These are phyloP conservation scores for Dermolepida albohirtum DNA, from an alignment of 2,888 invertebrate genomes.

Conservation along the genomic window DNA sequence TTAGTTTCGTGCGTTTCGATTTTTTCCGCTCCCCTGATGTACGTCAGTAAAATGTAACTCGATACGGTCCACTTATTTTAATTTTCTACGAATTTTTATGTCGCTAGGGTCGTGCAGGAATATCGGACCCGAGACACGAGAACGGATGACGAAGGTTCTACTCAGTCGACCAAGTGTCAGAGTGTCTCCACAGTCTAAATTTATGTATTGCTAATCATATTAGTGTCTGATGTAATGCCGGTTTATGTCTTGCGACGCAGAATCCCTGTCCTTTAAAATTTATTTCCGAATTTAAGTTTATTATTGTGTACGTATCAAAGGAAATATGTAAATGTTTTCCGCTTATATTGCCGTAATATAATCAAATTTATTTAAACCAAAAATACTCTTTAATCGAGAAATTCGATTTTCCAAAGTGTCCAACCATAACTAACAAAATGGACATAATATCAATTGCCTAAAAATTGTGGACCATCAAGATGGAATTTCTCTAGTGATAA, in stretches of 20 bases:
- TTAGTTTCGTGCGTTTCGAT: constrained; percentile 37
- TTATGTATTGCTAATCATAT: constrained; percentile 37
- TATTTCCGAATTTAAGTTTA: too few relatives aligned
- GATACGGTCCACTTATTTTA: constrained; percentile 67
- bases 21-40: constrained; percentile 26
- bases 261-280: constrained; percentile 9
- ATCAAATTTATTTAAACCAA: too few relatives aligned
- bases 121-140: not conserved
- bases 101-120: constrained; percentile 18
- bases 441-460: too few relatives aligned
- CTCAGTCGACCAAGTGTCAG: constrained; percentile 31
- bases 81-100: constrained; percentile 63
- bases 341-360: too few relatives aligned
- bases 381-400: too few relatives aligned
- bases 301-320: too few relatives aligned
- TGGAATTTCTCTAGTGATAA: too few relatives aligned
- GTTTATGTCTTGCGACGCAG: constrained; percentile 31
- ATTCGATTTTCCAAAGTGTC: too few relatives aligned
- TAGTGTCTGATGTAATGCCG: constrained; percentile 33
- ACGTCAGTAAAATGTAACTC: constrained; percentile 50
- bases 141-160: constrained; percentile 26
- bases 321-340: too few relatives aligned
- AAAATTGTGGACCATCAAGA: too few relatives aligned
- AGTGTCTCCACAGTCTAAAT: constrained; percentile 33
- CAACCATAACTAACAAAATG: too few relatives aligned